Base-by-base conservation (phyloP, 2,113 vertebrate species). In the Rhea americana region DNA sequence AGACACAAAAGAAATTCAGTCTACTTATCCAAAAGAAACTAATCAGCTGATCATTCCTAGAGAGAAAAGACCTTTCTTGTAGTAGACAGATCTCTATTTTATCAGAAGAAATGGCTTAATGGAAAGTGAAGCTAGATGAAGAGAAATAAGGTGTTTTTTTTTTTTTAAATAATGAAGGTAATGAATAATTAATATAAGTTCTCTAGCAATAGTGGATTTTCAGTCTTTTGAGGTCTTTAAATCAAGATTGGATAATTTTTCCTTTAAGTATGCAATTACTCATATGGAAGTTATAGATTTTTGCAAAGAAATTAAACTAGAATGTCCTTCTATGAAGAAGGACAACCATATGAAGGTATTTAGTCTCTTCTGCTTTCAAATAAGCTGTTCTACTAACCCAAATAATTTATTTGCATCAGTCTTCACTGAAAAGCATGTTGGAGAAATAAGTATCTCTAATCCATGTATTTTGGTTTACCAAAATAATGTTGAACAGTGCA, bases 11-110 rank as follows among this genome's bases (percentile, higher is more conserved):
- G 24, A 91, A 76, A 61, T 61, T 50, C 75, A 71, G 6, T 50
- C 18, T 19, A 59, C 8, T 53, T 14, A 43, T 39, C 32, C n/a
- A 76, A 61, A 28, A 19, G 24, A 80, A 90, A 73, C 21, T 68
- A 48, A 24, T 11, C 0, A 1, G 10, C 2, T 19, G 73, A 15
- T 15, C 43, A 45, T 45, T 45, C 43, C 43, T 53, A 1, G 7
- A 8, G 39, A 22, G 35, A 72, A 87, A 85, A 79, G 1, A 90
- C 22, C 3, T 53, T 86, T 15, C 55, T 53, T 21, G 4, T 43
- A 39, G 13, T 58, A 86, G 30, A 71, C 1, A 66, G 9, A 2
- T 48, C 21, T 71, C 26, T 68, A 63, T 85, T 91, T 88, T 72
- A 50, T 87, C n/a, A 87, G 20, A 87, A 79, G 12, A 68, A 94